Percentiles rank a stretch among this genome's conserved stretches.
These are phyloP conservation scores for Crenuchus spilurus DNA, from an alignment of 2,797 vertebrate genomes.

Conservation along the genomic window DNA sequence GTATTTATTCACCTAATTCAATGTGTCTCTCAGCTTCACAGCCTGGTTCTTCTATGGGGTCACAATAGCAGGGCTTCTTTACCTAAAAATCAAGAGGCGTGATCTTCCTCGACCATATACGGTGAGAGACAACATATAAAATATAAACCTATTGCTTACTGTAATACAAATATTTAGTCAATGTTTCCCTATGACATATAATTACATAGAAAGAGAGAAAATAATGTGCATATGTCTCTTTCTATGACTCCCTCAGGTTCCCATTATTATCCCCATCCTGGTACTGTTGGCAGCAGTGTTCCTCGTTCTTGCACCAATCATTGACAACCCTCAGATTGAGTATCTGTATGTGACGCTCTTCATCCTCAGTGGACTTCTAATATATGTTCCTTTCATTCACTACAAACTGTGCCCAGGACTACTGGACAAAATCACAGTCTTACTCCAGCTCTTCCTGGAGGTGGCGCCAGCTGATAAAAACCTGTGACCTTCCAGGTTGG, in stretches of 20 bases:
- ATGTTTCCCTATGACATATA: neutral
- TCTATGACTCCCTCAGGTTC: constrained; percentile 74
- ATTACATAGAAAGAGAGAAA: neutral
- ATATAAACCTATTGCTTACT: neutral
- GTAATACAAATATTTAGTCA: neutral
- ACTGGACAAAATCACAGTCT: constrained; percentile 76
- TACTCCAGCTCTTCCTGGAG: constrained; percentile 88
- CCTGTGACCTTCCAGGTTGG: constrained; percentile 53
- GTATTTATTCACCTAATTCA: constrained; percentile 36
- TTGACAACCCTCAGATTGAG: constrained; percentile 84
- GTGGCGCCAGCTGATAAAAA: constrained; percentile 82
- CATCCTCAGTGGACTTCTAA: constrained; percentile 80
- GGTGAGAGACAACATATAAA: constrained; percentile 67
- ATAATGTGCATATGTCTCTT: constrained; percentile 25
- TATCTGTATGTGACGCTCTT: constrained; percentile 85
- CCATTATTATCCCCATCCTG: constrained; percentile 82
- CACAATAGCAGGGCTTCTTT: constrained; percentile 84
- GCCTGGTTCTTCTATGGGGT: constrained; percentile 86
- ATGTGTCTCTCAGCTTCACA: constrained; percentile 77
- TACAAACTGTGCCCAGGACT: constrained; percentile 78
- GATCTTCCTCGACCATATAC: constrained; percentile 82
- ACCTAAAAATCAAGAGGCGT: constrained; percentile 87
- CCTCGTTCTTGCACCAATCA: constrained; percentile 85
- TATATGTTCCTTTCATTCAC: constrained; percentile 86
- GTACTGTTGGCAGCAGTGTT: constrained; percentile 80